Evolutionary conservation across 1,140 invertebrate genomes (phyloP), one percentile per base, ranked within the genome.

Genomic region (Meteorus sp.): DNA sequence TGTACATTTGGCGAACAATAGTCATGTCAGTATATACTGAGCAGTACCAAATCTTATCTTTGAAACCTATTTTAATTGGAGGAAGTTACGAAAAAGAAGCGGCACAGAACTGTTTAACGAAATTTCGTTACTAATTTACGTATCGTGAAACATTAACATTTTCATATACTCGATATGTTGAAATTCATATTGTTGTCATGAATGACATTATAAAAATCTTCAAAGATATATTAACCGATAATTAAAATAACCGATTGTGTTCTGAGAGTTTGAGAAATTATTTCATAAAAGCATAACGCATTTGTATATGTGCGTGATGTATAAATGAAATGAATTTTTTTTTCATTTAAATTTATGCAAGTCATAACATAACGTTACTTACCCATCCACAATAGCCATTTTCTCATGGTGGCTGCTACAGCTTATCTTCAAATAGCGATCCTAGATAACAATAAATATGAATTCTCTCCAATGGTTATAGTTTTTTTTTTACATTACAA

Each of bases 31-130:
- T 55, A 15, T 41, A 23, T 25, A n/a, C 37, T n/a, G 13, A 23
- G 20, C 9, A 11, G 20, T 2, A 7, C n/a, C 22, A 25, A 17
- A 67, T 67, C 70, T 73, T 75, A 75, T 75, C 74, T 76, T 61
- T n/a, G n/a, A 62, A 67, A 72, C 70, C 75, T 68, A 71, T 74
- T 76, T 74, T 77, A 77, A 77, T 76, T 76, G 73, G 68, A 77
- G 75, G 75, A 77, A 72, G 69, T 77, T 77, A 76, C 75, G 73
- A 77, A 74, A 75, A 65, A 60, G 61, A 56, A 43, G 60, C n/a
- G n/a, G n/a, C n/a, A 13, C 35, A 39, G 35, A 39, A 13, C 35
- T 39, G 3, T 8, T 39, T n/a, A n/a, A n/a, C 59, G 62, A 70
- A 56, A 50, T 39, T 62, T 62, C 59, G 61, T 50, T 6, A 29